A percentile compares a stretch with the other conserved stretches of the same genome.
phyloP scores from a whole-genome alignment of 1,140 invertebrate species.

The Drosophila arawakana region DNA sequence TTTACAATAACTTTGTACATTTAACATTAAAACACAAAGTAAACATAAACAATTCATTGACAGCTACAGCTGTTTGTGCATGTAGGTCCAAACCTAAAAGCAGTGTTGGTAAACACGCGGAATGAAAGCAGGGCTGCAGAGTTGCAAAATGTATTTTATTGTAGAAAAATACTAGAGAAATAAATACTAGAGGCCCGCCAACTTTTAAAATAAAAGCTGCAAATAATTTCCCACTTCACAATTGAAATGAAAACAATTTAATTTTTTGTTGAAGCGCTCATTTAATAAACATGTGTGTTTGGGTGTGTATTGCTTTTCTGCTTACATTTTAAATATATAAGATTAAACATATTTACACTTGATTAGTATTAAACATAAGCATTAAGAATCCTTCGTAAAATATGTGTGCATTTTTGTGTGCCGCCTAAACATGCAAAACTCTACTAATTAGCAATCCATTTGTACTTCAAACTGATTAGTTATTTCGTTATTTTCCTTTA shows the following conservation, averaged over 20 bases:
- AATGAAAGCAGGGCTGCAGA: neutral
- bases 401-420: slow-evolving; percentile 52
- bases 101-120: neutral
- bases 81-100: neutral
- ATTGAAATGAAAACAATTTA: neutral
- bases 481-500: slow-evolving; percentile 8
- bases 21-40: neutral
- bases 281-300: slow-evolving; percentile 50
- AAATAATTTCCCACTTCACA: neutral
- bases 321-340: slow-evolving; percentile 53
- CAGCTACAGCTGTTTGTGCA: slow-evolving; percentile 1
- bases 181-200: no score
- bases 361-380: slow-evolving; percentile 69
- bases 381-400: slow-evolving; percentile 41
- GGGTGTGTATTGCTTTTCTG: slow-evolving; percentile 48
- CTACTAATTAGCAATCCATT: slow-evolving; percentile 69
- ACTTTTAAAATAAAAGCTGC: no score
- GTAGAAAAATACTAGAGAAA: no score
- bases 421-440: slow-evolving; percentile 60
- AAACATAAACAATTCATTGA: slow-evolving; percentile 16
- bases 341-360: slow-evolving; percentile 74
- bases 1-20: neutral
- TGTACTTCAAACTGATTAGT: slow-evolving; percentile 63
- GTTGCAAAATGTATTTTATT: no score
- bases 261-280: slow-evolving; percentile 55